A percentile compares a stretch with the other conserved stretches of the same genome.
phyloP scores from a whole-genome alignment of 2,888 invertebrate genomes.

The Rhagonycha fulva region DNA sequence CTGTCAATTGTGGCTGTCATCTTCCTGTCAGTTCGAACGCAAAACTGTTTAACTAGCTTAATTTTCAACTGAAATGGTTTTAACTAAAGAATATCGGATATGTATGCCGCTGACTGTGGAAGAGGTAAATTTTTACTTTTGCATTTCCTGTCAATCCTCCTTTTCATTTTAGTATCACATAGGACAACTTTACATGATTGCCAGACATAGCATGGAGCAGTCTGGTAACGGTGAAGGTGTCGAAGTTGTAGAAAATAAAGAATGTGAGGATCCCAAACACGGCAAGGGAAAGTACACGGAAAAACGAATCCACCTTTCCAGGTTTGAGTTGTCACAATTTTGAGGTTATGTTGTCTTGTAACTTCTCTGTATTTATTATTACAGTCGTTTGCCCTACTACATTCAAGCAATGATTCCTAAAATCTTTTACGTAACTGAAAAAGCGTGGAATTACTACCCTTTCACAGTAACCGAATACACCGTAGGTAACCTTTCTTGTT shows the following conservation, averaged over 20 bases:
- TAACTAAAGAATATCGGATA: slow-evolving; percentile 87
- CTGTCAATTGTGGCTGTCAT: too few relatives aligned
- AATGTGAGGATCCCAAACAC: slow-evolving; percentile 76
- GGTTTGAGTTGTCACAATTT: slow-evolving; percentile 64
- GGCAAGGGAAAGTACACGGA: slow-evolving; percentile 89
- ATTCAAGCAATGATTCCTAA: slow-evolving; percentile 84
- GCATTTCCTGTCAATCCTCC: slow-evolving; percentile 5
- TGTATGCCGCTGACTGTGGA: slow-evolving; percentile 92
- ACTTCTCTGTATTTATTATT: slow-evolving; percentile 42
- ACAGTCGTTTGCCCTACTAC: slow-evolving; percentile 88
- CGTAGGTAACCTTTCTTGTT: slow-evolving; percentile 59
- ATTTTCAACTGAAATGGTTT: slow-evolving; percentile 67
- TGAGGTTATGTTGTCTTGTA: neutral
- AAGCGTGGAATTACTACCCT: slow-evolving; percentile 95
- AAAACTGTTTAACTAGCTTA: neutral
- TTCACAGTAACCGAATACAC: slow-evolving; percentile 84
- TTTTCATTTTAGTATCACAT: slow-evolving; percentile 75
- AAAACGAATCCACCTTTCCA: slow-evolving; percentile 87
- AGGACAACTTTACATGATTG: slow-evolving; percentile 94
- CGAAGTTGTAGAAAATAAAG: slow-evolving; percentile 84
- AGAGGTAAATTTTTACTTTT: slow-evolving; percentile 66
- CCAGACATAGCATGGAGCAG: slow-evolving; percentile 89
- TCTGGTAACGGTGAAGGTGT: slow-evolving; percentile 90
- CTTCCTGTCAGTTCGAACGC: neutral
- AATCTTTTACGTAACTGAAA: slow-evolving; percentile 91